Evolutionary conservation across 2,888 invertebrate species (phyloP).

Genomic region (Gastrophysa polygoni): DNA sequence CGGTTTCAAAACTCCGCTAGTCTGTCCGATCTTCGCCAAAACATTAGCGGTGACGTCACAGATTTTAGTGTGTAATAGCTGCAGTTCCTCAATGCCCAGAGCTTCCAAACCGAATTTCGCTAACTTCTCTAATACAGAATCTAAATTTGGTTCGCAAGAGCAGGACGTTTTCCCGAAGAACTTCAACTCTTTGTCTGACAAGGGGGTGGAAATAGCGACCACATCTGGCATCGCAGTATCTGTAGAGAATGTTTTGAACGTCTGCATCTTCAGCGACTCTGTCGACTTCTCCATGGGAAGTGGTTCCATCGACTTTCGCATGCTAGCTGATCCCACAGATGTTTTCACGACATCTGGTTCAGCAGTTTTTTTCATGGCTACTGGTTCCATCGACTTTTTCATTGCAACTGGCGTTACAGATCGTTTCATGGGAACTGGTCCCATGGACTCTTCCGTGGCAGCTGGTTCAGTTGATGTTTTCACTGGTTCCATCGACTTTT

Average conservation of each 20-base stretch:
- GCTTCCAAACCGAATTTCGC: conserved; percentile 48
- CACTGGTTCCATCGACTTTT: no score
- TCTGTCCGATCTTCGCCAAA: conserved; percentile 38
- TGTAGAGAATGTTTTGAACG: conserved; percentile 36
- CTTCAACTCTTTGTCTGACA: conserved; percentile 38
- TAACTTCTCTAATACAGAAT: conserved; percentile 41
- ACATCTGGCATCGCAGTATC: conserved; percentile 34
- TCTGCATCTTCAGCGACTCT: conserved; percentile 35
- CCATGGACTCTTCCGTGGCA: no score
- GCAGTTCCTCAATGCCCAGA: conserved; percentile 62
- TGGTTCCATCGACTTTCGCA: no score
- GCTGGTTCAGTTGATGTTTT: no score
- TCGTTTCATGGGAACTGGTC: no score
- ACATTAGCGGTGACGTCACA: conserved; percentile 61
- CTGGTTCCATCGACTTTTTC: no score
- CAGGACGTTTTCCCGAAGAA: conserved; percentile 34
- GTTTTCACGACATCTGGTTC: no score
- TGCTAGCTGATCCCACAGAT: no score
- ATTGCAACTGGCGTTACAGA: no score
- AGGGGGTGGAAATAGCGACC: conserved; percentile 36
- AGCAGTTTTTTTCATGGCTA: no score
- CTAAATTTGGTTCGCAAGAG: conserved; percentile 30
- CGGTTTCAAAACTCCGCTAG: conserved; percentile 44
- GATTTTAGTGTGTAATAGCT: conserved; percentile 62
- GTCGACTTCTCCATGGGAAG: no score